These are phyloP conservation scores for Tarsius wallacei DNA, from an alignment of 2,797 vertebrate species.

Conservation along the genomic window DNA sequence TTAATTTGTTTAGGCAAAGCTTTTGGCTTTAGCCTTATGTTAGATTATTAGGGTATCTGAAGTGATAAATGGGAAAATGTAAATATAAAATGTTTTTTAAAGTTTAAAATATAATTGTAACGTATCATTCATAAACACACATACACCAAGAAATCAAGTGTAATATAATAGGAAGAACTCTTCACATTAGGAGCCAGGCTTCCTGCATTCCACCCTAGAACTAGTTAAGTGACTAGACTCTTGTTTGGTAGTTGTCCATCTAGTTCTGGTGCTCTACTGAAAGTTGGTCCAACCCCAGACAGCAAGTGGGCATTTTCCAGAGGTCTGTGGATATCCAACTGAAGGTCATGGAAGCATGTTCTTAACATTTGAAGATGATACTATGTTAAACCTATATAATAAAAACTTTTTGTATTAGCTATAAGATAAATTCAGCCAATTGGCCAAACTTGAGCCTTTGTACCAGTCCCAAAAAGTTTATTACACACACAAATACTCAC, in stretches of 20 bases:
- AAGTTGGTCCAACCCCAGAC: background rate
- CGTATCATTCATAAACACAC: background rate
- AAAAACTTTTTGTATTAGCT: slow-evolving; percentile 6
- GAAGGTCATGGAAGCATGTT: background rate
- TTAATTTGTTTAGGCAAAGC: slow-evolving; percentile 7
- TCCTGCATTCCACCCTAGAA: background rate
- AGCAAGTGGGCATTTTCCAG: background rate
- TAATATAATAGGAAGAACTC: background rate
- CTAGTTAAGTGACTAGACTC: background rate
- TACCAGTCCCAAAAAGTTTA: slow-evolving; percentile 15
- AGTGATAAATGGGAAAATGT: slow-evolving; percentile 42
- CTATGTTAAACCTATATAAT: slow-evolving; percentile 44
- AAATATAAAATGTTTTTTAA: slow-evolving; percentile 45
- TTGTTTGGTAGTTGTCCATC: background rate
- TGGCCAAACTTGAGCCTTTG: background rate
- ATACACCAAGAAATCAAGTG: background rate
- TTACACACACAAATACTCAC: background rate
- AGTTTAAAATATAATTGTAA: slow-evolving; percentile 37
- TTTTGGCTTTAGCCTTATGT: slow-evolving; percentile 31
- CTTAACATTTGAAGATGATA: slow-evolving; percentile 47
- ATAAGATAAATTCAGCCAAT: background rate
- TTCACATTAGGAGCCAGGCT: background rate
- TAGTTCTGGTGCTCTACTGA: background rate
- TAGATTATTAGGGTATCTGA: background rate
- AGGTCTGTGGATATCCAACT: background rate